Evolutionary conservation across 2,888 invertebrate species (phyloP), one percentile per base, ranked within the genome.

Genomic region (Epinotia nisella): DNA sequence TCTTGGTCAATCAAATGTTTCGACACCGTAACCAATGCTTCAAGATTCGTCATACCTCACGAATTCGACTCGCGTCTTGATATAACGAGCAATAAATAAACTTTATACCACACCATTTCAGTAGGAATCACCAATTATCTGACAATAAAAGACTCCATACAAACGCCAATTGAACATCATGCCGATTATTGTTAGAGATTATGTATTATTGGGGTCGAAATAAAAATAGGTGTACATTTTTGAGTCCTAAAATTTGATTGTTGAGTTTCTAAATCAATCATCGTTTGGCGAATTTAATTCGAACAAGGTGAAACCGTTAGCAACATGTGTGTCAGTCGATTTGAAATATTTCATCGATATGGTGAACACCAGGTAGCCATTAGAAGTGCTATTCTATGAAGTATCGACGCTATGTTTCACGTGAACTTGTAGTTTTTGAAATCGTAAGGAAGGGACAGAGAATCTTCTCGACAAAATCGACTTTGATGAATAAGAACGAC

Each of bases 61-160:
- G 75, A 80, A 90, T 93, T 89, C 75, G 87, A 78, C 79, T 81
- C 89, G 90, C 84, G 82, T 83, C 86, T 90, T 87, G 81, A 86
- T 87, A 83, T 87, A 90, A 89, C 89, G 88, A 90, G 84, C 91
- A 88, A 91, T 91, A 91, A 88, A 91, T 91, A 91, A 91, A 91
- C 78, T 92, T 91, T 88, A 91, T 88, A 91, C 88, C 88, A 90
- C 89, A 89, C 90, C 86, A 90, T 87, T 91, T 87, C 90, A 84
- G 91, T 92, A 92, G 91, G 88, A 90, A 90, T 89, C 87, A 83
- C 79, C 80, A 90, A 90, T 91, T 87, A 90, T 85, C 78, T 77
- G 80, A 79, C 83, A 79, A 88, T 91, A 87, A 90, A 90, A 85
- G 78, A 85, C 88, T 87, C 87, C 85, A 60, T 72, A 81, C 79